These are phyloP conservation scores for Nyctalus aviator DNA, from an alignment of 2,797 vertebrate species.

Conservation along the genomic window DNA sequence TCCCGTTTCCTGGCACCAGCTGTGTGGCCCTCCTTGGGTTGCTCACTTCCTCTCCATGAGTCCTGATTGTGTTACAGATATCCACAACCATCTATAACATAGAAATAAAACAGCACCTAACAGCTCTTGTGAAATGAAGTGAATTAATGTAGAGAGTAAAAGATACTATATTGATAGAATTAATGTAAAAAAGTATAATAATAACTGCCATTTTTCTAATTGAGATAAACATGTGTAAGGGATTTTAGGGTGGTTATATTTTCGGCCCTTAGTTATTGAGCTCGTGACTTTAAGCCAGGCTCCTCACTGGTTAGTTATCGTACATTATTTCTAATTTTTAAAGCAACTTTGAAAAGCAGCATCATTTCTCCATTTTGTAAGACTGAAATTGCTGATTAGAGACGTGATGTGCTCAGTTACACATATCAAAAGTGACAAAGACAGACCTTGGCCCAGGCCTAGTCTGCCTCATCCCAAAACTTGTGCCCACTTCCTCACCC, in stretches of 20 bases:
- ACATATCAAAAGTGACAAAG: background rate
- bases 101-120: slow-evolving; percentile 12
- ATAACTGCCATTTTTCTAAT: slow-evolving; percentile 21
- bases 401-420: background rate
- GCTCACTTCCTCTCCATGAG: slow-evolving; percentile 1
- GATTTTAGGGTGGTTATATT: background rate
- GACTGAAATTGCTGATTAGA: background rate
- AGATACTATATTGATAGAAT: background rate
- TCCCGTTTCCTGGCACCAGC: background rate
- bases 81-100: background rate
- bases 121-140: background rate
- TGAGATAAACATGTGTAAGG: background rate
- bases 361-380: slow-evolving; percentile 2
- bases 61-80: background rate
- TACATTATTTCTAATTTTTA: background rate
- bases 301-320: background rate
- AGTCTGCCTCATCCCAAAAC: background rate
- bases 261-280: background rate
- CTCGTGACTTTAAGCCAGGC: background rate
- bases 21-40: background rate
- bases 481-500: background rate
- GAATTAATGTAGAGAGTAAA: background rate
- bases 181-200: background rate
- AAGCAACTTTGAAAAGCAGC: background rate
- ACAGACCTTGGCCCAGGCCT: background rate